Percentiles rank a stretch among this genome's conserved stretches.
Evolutionary conservation across 37 sponge, comb jelly and placozoan species (phyloP).

Genomic region (Haliclona indistincta): DNA sequence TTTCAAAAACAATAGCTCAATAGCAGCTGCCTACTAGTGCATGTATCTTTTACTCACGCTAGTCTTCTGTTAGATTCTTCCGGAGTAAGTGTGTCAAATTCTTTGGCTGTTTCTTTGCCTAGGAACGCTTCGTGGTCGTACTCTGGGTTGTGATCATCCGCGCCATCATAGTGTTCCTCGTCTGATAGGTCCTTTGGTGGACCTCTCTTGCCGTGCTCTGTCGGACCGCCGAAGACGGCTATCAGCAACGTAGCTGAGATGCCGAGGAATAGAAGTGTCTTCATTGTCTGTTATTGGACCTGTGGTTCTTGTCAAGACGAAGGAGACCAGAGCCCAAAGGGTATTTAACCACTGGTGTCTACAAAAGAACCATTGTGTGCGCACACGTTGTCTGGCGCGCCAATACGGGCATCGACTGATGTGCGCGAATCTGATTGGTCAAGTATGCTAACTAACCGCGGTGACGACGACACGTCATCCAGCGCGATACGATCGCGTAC

Average conservation of each 20-base stretch:
- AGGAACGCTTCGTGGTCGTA: conserved; percentile 95
- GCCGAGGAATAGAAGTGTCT: background rate
- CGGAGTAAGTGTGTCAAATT: conserved; percentile 74
- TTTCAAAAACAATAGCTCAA: background rate
- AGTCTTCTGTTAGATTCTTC: conserved; percentile 80
- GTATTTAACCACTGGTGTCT: background rate
- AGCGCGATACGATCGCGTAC: too few species aligned
- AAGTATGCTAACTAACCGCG: too few species aligned
- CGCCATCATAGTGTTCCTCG: conserved; percentile 42
- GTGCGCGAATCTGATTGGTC: conserved; percentile 8
- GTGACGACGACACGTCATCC: too few species aligned
- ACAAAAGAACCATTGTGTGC: background rate
- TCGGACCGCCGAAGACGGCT: background rate
- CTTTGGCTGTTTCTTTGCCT: conserved; percentile 84
- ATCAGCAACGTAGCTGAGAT: background rate
- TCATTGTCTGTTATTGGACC: background rate
- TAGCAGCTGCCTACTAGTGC: background rate
- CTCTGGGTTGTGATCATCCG: conserved; percentile 60
- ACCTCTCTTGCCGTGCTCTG: background rate
- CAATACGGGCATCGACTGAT: background rate
- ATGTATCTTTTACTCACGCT: conserved; percentile 17
- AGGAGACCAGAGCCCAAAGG: too few species aligned
- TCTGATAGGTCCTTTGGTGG: conserved; percentile 41
- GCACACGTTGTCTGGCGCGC: background rate
- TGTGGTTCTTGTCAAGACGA: too few species aligned